These are phyloP conservation scores for Eutolmus rufibarbis DNA, from an alignment of 2,888 invertebrate species.

Conservation along the genomic window DNA sequence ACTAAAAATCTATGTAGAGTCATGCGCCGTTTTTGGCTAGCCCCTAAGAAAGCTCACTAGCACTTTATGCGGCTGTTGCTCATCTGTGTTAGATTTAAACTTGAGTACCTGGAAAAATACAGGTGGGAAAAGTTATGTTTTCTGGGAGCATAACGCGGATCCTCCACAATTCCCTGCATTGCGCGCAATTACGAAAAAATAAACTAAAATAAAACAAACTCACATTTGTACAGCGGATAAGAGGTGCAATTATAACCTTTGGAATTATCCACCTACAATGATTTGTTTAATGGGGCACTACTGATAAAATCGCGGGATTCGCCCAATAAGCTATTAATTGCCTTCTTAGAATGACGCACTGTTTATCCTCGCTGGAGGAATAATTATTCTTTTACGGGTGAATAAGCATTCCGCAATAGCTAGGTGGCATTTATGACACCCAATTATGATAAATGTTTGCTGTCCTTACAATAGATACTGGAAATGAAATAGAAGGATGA, in stretches of 20 bases:
- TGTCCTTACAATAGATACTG: neutral
- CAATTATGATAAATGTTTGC: neutral
- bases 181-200: neutral
- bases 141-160: neutral
- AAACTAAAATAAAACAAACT: neutral
- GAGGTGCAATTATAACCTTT: neutral
- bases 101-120: constrained; percentile 18
- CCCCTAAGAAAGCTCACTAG: neutral
- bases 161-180: neutral
- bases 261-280: neutral
- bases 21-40: neutral
- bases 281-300: neutral
- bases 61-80: neutral
- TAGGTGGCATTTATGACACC: neutral
- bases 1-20: neutral
- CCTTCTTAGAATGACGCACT: neutral
- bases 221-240: neutral
- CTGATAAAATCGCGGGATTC: neutral
- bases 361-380: neutral
- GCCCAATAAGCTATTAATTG: neutral
- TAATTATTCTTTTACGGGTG: neutral
- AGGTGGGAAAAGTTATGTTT: neutral
- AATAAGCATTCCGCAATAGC: neutral
- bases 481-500: neutral
- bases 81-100: neutral